Base-by-base conservation (phyloP, 2,797 vertebrate genomes). In the Sebastes diploproa region DNA sequence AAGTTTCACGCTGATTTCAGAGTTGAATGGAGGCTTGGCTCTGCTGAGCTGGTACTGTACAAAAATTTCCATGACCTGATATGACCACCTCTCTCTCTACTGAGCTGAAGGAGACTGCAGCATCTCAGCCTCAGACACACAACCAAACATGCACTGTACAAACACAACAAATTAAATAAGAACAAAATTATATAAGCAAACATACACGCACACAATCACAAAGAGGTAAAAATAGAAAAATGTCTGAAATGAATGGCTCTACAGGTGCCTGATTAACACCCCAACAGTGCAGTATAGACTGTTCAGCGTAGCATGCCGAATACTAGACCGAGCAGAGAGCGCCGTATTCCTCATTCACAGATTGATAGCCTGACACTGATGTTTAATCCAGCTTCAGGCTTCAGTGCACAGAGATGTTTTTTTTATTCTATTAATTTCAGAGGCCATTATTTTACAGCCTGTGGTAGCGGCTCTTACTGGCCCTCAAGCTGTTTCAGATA, bases 371-470 rank as follows among this genome's bases (percentile, higher is more conserved):
- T 75, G 81, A 62, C 78, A 72, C 82, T 75, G 86, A 88, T 72
- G 79, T 84, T 84, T 89, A 82, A 88, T 82, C 85, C 86, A 64
- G 88, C 85, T 89, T 82, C 80, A 73, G 78, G 81, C 86, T 82
- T 80, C 81, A 84, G 50, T 72, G 76, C 73, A 82, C 63, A 42
- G 72, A 88, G 77, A 89, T 89, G 84, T 84, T 74, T 75, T 84
- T 84, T 84, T 60, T 62, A 50, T 82, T 46, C 63, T 77, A 81
- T 90, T 90, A 70, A 92, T 92, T 93, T 91, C 78, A 80, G 72
- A 85, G 74, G 72, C 80, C 82, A 89, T 89, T 89, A 91, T 91
- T 91, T 88, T 83, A 82, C 75, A 71, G 87, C 70, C 81, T 63
- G 66, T 82, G 70, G 85, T 80, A 56, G 52, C 5, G 2, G 50